Percentiles rank a stretch among this genome's conserved stretches.
Conservation (phyloP, 2,797 vertebrate species). For the Euthynnus affinis region DNA sequence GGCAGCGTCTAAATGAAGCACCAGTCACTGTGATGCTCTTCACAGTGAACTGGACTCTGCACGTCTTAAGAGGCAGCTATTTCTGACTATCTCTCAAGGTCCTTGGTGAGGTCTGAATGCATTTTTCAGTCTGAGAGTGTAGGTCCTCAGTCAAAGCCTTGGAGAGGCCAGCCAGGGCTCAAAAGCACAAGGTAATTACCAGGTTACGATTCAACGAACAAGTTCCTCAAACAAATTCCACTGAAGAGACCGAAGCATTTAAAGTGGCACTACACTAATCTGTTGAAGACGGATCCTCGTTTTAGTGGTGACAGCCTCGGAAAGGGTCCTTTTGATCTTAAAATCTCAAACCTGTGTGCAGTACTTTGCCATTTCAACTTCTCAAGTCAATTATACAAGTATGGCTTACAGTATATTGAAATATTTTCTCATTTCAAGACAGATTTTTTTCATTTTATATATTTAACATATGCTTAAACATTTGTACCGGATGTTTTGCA, state of each 20-base stretch:
- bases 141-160: slow-evolving; percentile 37
- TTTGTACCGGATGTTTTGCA: neutral
- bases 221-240: slow-evolving; percentile 49
- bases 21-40: slow-evolving; percentile 54
- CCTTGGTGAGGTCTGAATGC: slow-evolving; percentile 43
- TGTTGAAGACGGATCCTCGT: slow-evolving; percentile 10
- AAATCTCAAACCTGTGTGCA: slow-evolving; percentile 16
- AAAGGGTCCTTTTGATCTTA: slow-evolving; percentile 21
- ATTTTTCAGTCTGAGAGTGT: slow-evolving; percentile 27
- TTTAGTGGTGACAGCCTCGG: slow-evolving; percentile 2
- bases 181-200: slow-evolving; percentile 65
- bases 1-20: slow-evolving; percentile 63
- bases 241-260: slow-evolving; percentile 34
- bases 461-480: neutral
- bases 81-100: slow-evolving; percentile 62
- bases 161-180: slow-evolving; percentile 29
- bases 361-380: neutral
- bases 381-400: neutral
- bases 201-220: slow-evolving; percentile 49
- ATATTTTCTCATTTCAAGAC: neutral
- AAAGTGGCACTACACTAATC: slow-evolving; percentile 48
- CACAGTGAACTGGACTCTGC: slow-evolving; percentile 51
- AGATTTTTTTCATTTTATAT: neutral
- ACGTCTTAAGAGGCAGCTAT: slow-evolving; percentile 65
- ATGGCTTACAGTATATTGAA: neutral